Conservation (phyloP, 2,888 invertebrate species). For the Amphipyra berbera region DNA sequence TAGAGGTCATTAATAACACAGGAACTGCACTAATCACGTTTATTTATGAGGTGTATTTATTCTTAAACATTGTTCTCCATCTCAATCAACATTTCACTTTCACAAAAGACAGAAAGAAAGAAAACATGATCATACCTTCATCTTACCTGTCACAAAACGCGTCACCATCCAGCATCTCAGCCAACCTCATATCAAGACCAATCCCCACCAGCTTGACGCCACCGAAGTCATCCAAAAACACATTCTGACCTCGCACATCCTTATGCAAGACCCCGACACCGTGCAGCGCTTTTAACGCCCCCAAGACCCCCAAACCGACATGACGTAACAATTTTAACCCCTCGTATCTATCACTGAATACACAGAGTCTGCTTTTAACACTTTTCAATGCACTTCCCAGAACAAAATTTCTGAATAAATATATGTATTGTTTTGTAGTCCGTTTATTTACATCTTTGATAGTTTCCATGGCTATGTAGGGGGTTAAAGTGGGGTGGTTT, state of each 20-base stretch:
- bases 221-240: slow-evolving; percentile 93
- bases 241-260: slow-evolving; percentile 93
- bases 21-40: too few species aligned
- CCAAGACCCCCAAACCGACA: slow-evolving; percentile 93
- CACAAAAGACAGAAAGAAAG: slow-evolving; percentile 18
- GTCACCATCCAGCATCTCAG: slow-evolving; percentile 88
- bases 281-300: slow-evolving; percentile 94
- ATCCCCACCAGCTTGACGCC: slow-evolving; percentile 91
- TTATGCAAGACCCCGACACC: slow-evolving; percentile 95
- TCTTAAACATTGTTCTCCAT: not conserved
- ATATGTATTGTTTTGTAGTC: slow-evolving; percentile 85
- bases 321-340: slow-evolving; percentile 88
- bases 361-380: slow-evolving; percentile 65
- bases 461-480: slow-evolving; percentile 93
- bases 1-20: too few species aligned
- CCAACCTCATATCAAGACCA: slow-evolving; percentile 92
- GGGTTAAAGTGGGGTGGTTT: slow-evolving; percentile 92
- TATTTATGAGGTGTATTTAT: too few species aligned
- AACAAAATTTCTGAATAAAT: slow-evolving; percentile 93
- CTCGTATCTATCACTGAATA: slow-evolving; percentile 75
- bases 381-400: slow-evolving; percentile 82
- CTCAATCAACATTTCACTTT: slow-evolving; percentile 40
- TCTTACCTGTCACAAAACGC: slow-evolving; percentile 80
- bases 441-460: slow-evolving; percentile 88
- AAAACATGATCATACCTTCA: slow-evolving; percentile 42